Conservation (phyloP, 2,113 vertebrate species). For the Mobula hypostoma region DNA sequence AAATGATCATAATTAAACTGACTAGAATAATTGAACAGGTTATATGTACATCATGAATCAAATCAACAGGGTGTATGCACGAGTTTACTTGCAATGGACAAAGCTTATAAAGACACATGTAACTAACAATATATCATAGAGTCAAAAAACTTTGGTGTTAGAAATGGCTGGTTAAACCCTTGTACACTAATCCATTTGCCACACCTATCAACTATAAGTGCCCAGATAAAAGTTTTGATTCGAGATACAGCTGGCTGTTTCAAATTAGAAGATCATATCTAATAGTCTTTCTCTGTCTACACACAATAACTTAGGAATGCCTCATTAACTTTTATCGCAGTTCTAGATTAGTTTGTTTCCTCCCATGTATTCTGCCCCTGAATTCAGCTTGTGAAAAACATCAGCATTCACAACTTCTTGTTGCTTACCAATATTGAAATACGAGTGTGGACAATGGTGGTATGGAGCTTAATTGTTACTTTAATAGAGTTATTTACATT, state of each 20-base stretch:
- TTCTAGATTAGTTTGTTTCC: constrained; percentile 4
- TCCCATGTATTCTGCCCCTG: neutral
- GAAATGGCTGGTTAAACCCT: neutral
- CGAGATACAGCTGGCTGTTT: neutral
- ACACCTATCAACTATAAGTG: neutral
- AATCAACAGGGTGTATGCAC: neutral
- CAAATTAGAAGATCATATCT: neutral
- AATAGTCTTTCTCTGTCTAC: neutral
- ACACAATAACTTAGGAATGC: neutral
- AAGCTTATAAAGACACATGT: neutral
- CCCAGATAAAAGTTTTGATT: neutral
- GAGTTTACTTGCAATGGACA: neutral
- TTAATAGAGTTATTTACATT: neutral
- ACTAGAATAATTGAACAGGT: neutral
- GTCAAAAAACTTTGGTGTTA: neutral
- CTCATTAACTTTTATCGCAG: constrained; percentile 25
- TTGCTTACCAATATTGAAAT: neutral
- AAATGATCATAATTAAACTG: neutral
- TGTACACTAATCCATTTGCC: neutral
- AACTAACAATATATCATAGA: neutral
- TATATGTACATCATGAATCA: neutral
- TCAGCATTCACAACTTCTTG: neutral
- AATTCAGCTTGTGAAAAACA: neutral
- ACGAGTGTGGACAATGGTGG: neutral
- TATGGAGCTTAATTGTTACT: neutral